phyloP scores from a whole-genome alignment of 37 sponge, comb jelly and placozoan species.

The Crambe crambe region DNA sequence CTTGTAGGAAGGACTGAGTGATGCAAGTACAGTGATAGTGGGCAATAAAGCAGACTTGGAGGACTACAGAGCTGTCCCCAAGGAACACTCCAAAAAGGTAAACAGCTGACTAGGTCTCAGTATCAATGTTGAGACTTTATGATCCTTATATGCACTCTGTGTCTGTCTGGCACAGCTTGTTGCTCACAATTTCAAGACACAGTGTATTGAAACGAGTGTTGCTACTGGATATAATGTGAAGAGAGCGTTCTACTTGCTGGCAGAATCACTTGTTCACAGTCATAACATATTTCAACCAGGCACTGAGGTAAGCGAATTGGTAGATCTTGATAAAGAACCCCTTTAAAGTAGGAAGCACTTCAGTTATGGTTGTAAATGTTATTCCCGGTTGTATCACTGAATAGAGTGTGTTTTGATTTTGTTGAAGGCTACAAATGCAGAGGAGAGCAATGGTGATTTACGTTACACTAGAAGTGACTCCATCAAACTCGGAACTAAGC shows the following conservation, averaged over 20 bases:
- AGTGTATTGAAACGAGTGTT: constrained; percentile 71
- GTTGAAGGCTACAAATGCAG: too few relatives aligned
- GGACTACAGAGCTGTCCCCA: constrained; percentile 30
- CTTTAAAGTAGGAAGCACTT: too few relatives aligned
- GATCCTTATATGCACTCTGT: background rate
- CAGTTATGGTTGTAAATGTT: too few relatives aligned
- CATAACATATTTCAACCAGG: constrained; percentile 64
- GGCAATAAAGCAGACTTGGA: constrained; percentile 69
- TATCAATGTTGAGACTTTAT: background rate
- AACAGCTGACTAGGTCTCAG: background rate
- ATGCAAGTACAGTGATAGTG: constrained; percentile 37
- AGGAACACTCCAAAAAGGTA: constrained; percentile 28
- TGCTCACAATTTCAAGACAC: constrained; percentile 14
- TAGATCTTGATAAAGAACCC: too few relatives aligned
- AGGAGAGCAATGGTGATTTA: too few relatives aligned
- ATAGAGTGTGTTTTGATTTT: too few relatives aligned
- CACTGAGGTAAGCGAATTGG: constrained; percentile 42
- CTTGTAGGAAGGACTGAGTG: constrained; percentile 35
- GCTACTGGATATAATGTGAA: constrained; percentile 50
- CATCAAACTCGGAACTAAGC: too few relatives aligned
- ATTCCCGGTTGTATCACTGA: too few relatives aligned
- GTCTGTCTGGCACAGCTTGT: background rate
- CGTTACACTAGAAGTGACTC: too few relatives aligned
- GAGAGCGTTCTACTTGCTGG: constrained; percentile 50
- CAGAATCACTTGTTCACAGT: constrained; percentile 29